Percentiles rank a stretch among this genome's conserved stretches.
These are phyloP conservation scores for Tiphia femorata DNA, from an alignment of 2,888 invertebrate species.

Conservation along the genomic window DNA sequence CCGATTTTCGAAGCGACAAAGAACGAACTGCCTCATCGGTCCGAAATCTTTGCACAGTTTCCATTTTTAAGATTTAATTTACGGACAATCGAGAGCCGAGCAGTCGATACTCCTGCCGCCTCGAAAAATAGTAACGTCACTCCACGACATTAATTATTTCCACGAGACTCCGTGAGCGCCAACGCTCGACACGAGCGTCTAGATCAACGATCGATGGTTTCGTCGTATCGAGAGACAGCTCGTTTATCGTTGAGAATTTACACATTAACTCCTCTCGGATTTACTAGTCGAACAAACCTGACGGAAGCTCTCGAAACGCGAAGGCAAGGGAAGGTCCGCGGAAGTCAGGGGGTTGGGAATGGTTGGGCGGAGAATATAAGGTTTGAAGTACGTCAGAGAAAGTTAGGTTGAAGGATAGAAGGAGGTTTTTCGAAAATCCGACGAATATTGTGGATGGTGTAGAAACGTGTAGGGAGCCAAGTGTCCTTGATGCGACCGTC, in stretches of 20 bases:
- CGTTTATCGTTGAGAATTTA: background rate
- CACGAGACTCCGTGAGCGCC: background rate
- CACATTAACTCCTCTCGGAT: too few relatives aligned
- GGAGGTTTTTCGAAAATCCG: too few relatives aligned
- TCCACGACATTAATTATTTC: too few relatives aligned
- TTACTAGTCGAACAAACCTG: conserved; percentile 10
- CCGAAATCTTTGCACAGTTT: too few relatives aligned
- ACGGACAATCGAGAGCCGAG: conserved; percentile 21
- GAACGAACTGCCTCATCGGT: too few relatives aligned
- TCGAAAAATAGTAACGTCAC: too few relatives aligned
- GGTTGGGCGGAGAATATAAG: background rate
- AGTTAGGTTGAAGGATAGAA: conserved; percentile 28
- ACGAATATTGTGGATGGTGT: too few relatives aligned
- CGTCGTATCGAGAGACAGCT: background rate
- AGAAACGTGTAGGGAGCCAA: conserved; percentile 68
- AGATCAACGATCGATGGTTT: background rate
- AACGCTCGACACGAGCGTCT: background rate
- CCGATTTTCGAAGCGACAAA: too few relatives aligned
- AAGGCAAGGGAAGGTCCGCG: background rate
- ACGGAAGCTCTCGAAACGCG: background rate
- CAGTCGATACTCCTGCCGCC: conserved; percentile 58
- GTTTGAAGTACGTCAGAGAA: conserved; percentile 15
- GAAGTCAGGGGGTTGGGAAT: background rate
- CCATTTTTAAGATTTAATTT: too few relatives aligned
- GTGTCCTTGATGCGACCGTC: conserved; percentile 70